Conservation (phyloP, 2,113 vertebrate genomes). For the Euleptes europaea region DNA sequence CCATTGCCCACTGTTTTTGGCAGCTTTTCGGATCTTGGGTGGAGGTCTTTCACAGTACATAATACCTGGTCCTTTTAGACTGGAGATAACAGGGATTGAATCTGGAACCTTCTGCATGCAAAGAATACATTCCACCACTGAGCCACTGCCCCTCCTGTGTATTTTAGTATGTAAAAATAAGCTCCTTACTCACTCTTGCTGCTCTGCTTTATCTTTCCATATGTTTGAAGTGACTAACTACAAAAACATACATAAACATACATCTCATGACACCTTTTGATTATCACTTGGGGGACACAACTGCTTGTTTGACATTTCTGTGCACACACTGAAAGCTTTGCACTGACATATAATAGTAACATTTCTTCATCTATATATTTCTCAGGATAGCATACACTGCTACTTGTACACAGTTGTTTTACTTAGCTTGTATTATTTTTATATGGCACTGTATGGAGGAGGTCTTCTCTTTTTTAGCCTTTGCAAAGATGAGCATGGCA, state of each 20-base stretch:
- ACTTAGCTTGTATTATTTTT: not conserved
- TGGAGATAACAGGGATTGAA: no score
- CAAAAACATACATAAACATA: not conserved
- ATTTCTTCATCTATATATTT: not conserved
- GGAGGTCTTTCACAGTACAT: no score
- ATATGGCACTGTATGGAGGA: not conserved
- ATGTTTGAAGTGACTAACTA: not conserved
- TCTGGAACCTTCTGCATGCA: no score
- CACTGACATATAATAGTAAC: no score
- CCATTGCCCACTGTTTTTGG: not conserved
- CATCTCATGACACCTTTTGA: not conserved
- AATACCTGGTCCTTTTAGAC: no score
- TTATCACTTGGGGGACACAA: conserved; percentile 11
- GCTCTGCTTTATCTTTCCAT: not conserved
- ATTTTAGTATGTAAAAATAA: no score
- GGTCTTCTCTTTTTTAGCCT: conserved; percentile 28
- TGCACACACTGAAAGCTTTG: not conserved
- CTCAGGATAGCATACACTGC: not conserved
- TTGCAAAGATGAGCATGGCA: conserved; percentile 11
- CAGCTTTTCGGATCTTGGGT: no score
- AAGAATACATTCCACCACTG: no score
- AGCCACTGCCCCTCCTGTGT: no score
- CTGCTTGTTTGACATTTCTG: conserved; percentile 32
- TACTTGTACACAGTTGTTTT: conserved; percentile 8
- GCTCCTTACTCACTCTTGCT: not conserved